Conservation (phyloP, 2,888 invertebrate genomes). For the Eueremaeus valkanovi region DNA sequence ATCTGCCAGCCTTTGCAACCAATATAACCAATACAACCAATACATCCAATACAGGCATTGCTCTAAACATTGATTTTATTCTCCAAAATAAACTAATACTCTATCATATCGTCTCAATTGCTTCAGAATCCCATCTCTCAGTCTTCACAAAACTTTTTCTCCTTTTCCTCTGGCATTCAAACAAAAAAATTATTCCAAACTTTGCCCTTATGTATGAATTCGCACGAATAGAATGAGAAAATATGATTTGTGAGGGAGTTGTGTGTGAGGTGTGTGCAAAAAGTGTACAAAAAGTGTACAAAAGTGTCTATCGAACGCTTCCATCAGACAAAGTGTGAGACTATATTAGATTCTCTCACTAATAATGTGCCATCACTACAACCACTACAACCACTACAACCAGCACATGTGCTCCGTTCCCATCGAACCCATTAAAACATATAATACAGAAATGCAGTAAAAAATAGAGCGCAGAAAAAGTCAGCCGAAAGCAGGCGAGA, state of each 20-base stretch:
- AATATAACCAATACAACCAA: no score
- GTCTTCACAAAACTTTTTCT: background rate
- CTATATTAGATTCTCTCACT: conserved; percentile 7
- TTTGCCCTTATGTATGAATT: conserved; percentile 13
- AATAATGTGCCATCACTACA: conserved; percentile 2
- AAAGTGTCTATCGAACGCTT: conserved; percentile 9
- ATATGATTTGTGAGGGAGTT: conserved; percentile 26
- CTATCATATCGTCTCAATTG: conserved; percentile 9
- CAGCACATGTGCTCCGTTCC: conserved; percentile 9
- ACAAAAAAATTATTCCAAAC: conserved; percentile 9
- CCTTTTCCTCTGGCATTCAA: no score
- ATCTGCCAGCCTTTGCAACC: conserved; percentile 3
- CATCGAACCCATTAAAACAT: conserved; percentile 17
- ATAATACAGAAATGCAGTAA: background rate
- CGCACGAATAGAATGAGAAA: conserved; percentile 18
- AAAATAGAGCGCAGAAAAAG: conserved; percentile 7
- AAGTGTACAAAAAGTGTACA: background rate
- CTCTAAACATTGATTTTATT: background rate
- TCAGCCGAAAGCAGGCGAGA: no score
- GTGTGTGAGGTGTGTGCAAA: conserved; percentile 12
- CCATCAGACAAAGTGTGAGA: background rate
- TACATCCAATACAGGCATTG: no score
- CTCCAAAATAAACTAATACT: background rate
- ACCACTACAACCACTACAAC: no score
- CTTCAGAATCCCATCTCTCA: background rate